Evolutionary conservation across 2,797 vertebrate genomes (phyloP).

Genomic region (Malurus leucopterus): DNA sequence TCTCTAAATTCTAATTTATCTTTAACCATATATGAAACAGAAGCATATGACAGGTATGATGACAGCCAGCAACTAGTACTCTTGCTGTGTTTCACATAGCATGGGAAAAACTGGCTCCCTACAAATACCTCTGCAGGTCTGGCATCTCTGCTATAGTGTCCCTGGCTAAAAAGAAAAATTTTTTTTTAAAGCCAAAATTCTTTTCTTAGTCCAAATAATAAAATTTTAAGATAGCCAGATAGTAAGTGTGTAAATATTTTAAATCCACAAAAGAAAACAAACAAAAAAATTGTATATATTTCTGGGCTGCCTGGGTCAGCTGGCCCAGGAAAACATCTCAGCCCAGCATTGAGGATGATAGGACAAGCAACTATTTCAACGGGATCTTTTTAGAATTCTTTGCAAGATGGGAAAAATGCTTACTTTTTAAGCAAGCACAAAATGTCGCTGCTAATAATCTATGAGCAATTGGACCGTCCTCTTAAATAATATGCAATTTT

Average conservation of each 20-base stretch:
- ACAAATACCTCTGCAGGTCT: not conserved
- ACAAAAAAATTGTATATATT: not conserved
- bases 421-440: not conserved
- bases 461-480: not conserved
- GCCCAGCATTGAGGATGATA: fast-evolving
- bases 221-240: not conserved
- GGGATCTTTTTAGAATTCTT: not conserved
- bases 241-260: not conserved
- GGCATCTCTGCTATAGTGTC: fast-evolving
- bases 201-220: not conserved
- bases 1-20: not conserved
- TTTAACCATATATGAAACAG: fast-evolving
- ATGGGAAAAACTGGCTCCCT: not conserved
- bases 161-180: no score
- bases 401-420: fast-evolving
- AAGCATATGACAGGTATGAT: not conserved
- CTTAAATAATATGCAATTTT: not conserved
- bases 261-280: not conserved
- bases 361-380: not conserved
- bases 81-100: not conserved
- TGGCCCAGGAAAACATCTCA: fast-evolving
- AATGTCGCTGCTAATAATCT: not conserved
- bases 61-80: not conserved
- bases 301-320: not conserved
- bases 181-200: fast-evolving